Base-by-base conservation (phyloP, 2,888 invertebrate genomes). In the Drosophila monieri region DNA sequence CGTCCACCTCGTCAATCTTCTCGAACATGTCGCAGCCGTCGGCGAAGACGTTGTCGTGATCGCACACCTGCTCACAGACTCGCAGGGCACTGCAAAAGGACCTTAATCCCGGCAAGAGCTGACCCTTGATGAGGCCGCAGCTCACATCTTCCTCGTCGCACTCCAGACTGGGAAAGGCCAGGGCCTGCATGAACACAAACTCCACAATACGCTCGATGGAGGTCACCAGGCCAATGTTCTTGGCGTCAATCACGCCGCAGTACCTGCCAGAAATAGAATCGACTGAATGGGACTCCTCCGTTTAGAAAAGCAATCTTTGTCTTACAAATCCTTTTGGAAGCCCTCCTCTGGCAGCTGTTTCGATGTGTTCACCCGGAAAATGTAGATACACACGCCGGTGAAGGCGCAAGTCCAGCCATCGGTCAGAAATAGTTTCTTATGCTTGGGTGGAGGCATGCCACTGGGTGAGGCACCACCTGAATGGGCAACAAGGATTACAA, bases 331-430 rank as follows among this genome's bases (percentile, higher is more conserved):
- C 92, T 97, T 97, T 90, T 97, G 97, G 86, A 97, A 97, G n/a
- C 97, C 97, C 92, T 97, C 97, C 90, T 97, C 97, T 0, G 97
- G 97, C 76, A 97, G 91, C 89, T 97, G 96, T 87, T 97, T 97
- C 73, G 95, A 94, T 41, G 95, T 95, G 89, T 95, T 96, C 48
- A 97, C 95, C 76, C 97, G 93, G 89, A 96, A 96, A 93, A 97
- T 97, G 87, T 96, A 97, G 76, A 97, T 95, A 83, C 96, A 96
- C 60, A 96, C 93, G 32, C 97, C 97, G 0, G 95, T 96, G 60
- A 97, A 94, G 14, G 95, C 94, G 43, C 95, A 94, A 75, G 95
- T 95, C 94, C 96, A 96, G 0, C 97, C 97, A 81, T 97, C 97
- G 0, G 97, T 97, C 4, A 97, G 92, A 85, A 97, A 96, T 25